A percentile compares a stretch with the other conserved stretches of the same genome.
Evolutionary conservation across 2,113 vertebrate genomes (phyloP).

Genomic region (Coryphaenoides rupestris): DNA sequence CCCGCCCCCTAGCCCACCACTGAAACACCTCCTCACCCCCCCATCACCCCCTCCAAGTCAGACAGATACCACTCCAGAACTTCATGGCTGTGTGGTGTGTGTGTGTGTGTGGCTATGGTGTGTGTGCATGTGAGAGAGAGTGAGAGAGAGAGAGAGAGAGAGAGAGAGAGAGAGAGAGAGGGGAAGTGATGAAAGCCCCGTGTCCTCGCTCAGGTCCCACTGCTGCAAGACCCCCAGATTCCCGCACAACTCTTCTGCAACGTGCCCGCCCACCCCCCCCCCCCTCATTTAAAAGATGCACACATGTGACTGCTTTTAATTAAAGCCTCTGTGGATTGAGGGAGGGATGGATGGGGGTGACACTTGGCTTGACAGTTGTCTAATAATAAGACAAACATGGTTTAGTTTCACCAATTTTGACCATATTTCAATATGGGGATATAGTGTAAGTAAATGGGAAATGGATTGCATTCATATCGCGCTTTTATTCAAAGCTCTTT

Average conservation of each 20-base stretch:
- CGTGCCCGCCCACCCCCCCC: conserved; percentile 56
- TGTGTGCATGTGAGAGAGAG: too few relatives aligned
- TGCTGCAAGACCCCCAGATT: conserved; percentile 59
- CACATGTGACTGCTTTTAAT: conserved; percentile 72
- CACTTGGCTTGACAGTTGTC: conserved; percentile 46
- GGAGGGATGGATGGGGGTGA: conserved; percentile 56
- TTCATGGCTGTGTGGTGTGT: conserved; percentile 52
- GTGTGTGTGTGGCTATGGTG: too few relatives aligned
- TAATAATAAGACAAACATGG: conserved; percentile 65
- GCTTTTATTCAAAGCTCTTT: too few relatives aligned
- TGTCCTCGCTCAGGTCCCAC: conserved; percentile 64
- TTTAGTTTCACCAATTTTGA: conserved; percentile 74
- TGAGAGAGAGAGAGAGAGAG: too few relatives aligned
- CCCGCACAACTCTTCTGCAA: conserved; percentile 61
- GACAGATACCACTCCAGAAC: conserved; percentile 70
- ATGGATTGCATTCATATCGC: too few relatives aligned
- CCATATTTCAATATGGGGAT: too few relatives aligned
- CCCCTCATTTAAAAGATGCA: conserved; percentile 70
- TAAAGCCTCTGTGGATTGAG: conserved; percentile 76
- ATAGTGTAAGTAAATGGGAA: too few relatives aligned
- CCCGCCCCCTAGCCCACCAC: neutral
- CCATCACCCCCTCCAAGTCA: conserved; percentile 58
- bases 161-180: conserved; percentile 24
- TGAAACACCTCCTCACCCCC: neutral
- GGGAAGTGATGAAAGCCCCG: conserved; percentile 76